phyloP scores from a whole-genome alignment of 2,888 invertebrate species.

The Drosophila merina region DNA sequence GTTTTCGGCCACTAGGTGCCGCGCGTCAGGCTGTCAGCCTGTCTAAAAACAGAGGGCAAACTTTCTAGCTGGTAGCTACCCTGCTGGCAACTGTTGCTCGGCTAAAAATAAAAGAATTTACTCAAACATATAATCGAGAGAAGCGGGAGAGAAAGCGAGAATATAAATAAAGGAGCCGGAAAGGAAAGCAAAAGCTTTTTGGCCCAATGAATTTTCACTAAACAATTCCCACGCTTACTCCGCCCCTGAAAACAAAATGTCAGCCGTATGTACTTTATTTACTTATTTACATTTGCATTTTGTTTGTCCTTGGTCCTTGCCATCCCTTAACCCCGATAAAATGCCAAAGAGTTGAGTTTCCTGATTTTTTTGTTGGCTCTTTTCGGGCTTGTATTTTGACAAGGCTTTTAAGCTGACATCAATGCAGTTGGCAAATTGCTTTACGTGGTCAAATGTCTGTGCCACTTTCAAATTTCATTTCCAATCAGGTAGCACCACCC shows the following conservation, averaged over 20 bases:
- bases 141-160: not conserved
- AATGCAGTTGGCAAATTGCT: constrained; percentile 44
- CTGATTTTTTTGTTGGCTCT: constrained; percentile 7
- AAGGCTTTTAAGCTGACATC: constrained; percentile 63
- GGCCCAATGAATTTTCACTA: constrained; percentile 64
- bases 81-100: constrained; percentile 52
- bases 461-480: constrained; percentile 40
- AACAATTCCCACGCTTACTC: constrained; percentile 50
- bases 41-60: constrained; percentile 13
- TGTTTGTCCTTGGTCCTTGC: constrained; percentile 35
- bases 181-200: constrained; percentile 41
- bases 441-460: constrained; percentile 32
- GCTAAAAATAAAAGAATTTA: constrained; percentile 9
- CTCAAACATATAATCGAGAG: constrained; percentile 14
- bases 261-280: constrained; percentile 57
- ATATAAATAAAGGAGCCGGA: constrained; percentile 6
- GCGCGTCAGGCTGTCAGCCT: constrained; percentile 21
- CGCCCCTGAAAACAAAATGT: constrained; percentile 65
- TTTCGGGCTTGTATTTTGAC: constrained; percentile 48
- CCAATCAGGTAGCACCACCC: constrained; percentile 23
- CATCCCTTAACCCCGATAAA: constrained; percentile 3
- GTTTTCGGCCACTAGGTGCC: constrained; percentile 53
- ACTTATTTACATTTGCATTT: constrained; percentile 57
- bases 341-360: constrained; percentile 27
- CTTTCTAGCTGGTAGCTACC: constrained; percentile 33